Evolutionary conservation across 1,140 invertebrate genomes (phyloP).

Genomic region (Saccostrea glomerata): DNA sequence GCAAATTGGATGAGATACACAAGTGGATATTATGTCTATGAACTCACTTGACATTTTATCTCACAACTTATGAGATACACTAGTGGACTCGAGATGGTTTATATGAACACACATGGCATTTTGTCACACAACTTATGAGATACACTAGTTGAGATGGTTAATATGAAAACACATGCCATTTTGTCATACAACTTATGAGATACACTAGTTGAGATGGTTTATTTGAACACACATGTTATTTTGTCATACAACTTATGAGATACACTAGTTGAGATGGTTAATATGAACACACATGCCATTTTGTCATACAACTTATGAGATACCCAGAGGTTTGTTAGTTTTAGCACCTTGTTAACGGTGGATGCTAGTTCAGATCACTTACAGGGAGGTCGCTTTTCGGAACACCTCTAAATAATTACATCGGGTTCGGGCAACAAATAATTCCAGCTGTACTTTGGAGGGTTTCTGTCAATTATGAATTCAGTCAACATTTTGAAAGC

Average conservation of each 20-base stretch:
- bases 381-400: constrained; percentile 14
- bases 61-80: no score
- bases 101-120: no score
- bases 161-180: constrained; percentile 29
- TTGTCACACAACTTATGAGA: no score
- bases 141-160: not conserved
- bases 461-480: not conserved
- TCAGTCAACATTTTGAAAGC: not conserved
- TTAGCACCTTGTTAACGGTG: no score
- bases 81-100: no score
- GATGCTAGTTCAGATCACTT: constrained; percentile 36
- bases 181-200: constrained; percentile 6
- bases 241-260: no score
- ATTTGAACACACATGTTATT: no score
- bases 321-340: no score
- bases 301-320: constrained; percentile 6
- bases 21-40: not conserved
- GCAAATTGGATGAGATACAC: not conserved
- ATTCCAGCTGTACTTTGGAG: not conserved
- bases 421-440: not conserved
- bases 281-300: constrained; percentile 32
- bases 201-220: no score
- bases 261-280: not conserved
- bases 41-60: constrained; percentile 34
- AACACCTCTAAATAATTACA: constrained; percentile 17